Base-by-base conservation (phyloP, 2,113 vertebrate genomes). In the Muscicapa adusta region DNA sequence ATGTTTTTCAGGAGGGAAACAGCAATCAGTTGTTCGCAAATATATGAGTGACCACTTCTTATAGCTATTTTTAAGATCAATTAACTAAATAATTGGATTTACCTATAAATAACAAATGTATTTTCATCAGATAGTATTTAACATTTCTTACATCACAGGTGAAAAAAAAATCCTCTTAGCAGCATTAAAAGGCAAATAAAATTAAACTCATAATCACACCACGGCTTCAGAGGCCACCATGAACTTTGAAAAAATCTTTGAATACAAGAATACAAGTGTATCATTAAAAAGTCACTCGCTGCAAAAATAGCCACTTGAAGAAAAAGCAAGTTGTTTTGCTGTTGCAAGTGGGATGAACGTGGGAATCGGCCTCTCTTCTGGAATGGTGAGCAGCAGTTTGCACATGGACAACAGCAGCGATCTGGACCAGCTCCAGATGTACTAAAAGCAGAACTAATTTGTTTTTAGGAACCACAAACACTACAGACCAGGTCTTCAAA, bases 1-100 rank as follows among this genome's bases (percentile, higher is more conserved):
- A 62, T 57, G 18, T 9, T 85, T 88, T 94, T 70, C 28, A 47
- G 9, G 23, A 5, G n/a, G 8, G 6, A 73, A 83, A 74, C 5
- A 62, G n/a, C 12, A 36, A 12, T 53, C 28, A 20, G 12, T 60
- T 72, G 65, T 56, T 91, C 4, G 18, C 36, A 91, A 76, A 85
- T 38, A 56, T 1, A 85, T 36, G 51, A 91, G 88, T 73, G 51
- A 79, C 8, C 5, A 58, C 25, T 80, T 95, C 88, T 89, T 85
- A 61, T 0, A 62, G 50, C 84, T 96, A 82, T 88, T 89, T 94
- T 96, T 79, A 92, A 92, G 70, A 91, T 71, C 66, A 40, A 57
- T 43, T 95, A 92, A 93, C 61, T 50, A 48, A 95, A 81, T 96
- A 97, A 95, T 95, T 94, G 94, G 94, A 95, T 96, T 96, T 97